Base-by-base conservation (phyloP, 2,797 vertebrate genomes). In the Artibeus lituratus region DNA sequence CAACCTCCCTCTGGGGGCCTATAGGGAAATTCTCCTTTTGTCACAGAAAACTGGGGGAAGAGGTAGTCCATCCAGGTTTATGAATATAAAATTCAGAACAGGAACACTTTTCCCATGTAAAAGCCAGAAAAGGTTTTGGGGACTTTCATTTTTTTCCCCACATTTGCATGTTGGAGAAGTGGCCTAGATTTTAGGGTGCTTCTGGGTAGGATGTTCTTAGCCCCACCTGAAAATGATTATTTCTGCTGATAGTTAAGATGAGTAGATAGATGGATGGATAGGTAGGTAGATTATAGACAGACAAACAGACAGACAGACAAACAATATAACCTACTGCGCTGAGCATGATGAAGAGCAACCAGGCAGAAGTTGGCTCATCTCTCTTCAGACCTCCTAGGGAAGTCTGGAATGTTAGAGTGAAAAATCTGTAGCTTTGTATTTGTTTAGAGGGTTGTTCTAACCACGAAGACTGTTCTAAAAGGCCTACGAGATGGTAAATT, bases 61-160 rank as follows among this genome's bases (percentile, higher is more conserved):
- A 85, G 42, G 24, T 69, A n/a, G 62, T 72, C 95, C 49, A 2
- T 49, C 47, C 70, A 80, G 57, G 65, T 88, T 82, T 92, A 90
- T 51, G 78, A 94, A 93, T 92, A 72, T 94, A 90, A 95, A 88
- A 85, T 89, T 84, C 65, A 77, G 57, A 90, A 32, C 19, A 26
- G 35, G 47, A 94, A 37, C 15, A 35, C 29, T 91, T 90, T 94
- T 78, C 44, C n/a, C 49, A 29, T 94, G 80, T 92, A 44, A 96
- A 95, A 91, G 44, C 65, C 72, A 84, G 24, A 22, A 87, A 47
- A 32, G 72, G 18, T 29, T 81, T 88, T 69, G 35, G 87, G 74
- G 26, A 59, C 32, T 91, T 80, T 49, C 18, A n/a, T 0, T 42
- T 87, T 76, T 22, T 21, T 42, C 2, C 14, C 6, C 62, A 4